phyloP scores from a whole-genome alignment of 2,888 invertebrate species.

The Elegia similella region DNA sequence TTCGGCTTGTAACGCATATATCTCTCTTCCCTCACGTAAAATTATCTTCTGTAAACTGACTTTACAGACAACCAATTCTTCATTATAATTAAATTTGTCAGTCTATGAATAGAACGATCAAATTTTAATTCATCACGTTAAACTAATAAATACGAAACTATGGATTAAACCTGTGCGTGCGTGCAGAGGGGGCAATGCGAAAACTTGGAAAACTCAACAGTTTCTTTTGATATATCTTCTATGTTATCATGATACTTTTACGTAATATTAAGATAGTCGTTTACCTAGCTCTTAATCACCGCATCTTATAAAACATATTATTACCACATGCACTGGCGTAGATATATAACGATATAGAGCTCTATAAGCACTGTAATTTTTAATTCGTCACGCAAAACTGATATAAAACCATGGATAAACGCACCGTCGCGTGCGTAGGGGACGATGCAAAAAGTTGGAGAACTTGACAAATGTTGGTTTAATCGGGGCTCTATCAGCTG shows the following conservation, averaged over 20 bases:
- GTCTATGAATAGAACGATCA: no score
- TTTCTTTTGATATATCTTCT: no score
- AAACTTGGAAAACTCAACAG: neutral
- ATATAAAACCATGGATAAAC: conserved; percentile 29
- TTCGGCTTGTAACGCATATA: no score
- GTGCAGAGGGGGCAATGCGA: neutral
- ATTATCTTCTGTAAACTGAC: no score
- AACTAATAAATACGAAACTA: neutral
- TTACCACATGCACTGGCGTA: neutral
- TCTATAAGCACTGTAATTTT: neutral
- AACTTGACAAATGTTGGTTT: neutral
- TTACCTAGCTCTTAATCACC: neutral
- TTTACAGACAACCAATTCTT: no score
- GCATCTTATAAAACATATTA: neutral
- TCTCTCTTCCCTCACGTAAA: no score
- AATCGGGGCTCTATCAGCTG: neutral
- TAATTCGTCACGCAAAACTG: conserved; percentile 38
- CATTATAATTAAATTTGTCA: no score
- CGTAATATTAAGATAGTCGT: no score
- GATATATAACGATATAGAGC: neutral
- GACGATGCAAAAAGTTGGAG: conserved; percentile 1
- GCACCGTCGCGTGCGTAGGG: conserved; percentile 19
- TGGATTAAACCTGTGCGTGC: neutral
- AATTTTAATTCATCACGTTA: no score
- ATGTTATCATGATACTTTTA: no score